Evolutionary conservation across 92 coral and sea anemone genomes (phyloP).

Genomic region (Bergia puertoricense): DNA sequence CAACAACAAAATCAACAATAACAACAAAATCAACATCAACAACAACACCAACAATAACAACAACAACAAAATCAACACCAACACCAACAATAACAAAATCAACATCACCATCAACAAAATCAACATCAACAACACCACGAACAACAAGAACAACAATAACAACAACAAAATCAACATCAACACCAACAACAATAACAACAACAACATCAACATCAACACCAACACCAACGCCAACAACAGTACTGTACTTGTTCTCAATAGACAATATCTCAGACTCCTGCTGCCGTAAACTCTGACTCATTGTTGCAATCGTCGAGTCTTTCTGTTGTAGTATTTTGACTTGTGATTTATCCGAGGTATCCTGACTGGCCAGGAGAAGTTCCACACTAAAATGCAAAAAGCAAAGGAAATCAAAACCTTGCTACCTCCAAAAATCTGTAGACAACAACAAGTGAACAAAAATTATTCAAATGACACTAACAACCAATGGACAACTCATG

Average conservation of each 20-base stretch:
- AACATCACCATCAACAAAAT: too few relatives aligned
- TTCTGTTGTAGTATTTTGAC: conserved; percentile 12
- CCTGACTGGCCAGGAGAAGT: conserved; percentile 32
- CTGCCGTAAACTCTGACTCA: conserved; percentile 22
- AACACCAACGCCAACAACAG: too few relatives aligned
- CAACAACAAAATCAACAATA: too few relatives aligned
- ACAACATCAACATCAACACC: too few relatives aligned
- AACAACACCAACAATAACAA: too few relatives aligned
- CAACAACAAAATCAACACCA: too few relatives aligned
- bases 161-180: too few relatives aligned
- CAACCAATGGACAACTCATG: background rate
- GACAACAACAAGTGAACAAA: background rate
- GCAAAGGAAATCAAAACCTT: background rate
- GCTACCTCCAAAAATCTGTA: background rate
- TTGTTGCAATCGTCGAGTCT: conserved; percentile 24
- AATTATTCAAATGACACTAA: background rate
- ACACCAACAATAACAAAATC: too few relatives aligned
- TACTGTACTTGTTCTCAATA: conserved; percentile 22
- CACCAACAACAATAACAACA: too few relatives aligned
- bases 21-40: too few relatives aligned
- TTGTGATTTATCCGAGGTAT: conserved; percentile 30
- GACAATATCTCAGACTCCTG: conserved; percentile 33
- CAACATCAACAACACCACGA: too few relatives aligned
- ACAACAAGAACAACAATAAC: too few relatives aligned
- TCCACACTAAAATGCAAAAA: background rate